These are phyloP conservation scores for Poeciliopsis presidionis DNA, from an alignment of 2,797 vertebrate species.

Conservation along the genomic window DNA sequence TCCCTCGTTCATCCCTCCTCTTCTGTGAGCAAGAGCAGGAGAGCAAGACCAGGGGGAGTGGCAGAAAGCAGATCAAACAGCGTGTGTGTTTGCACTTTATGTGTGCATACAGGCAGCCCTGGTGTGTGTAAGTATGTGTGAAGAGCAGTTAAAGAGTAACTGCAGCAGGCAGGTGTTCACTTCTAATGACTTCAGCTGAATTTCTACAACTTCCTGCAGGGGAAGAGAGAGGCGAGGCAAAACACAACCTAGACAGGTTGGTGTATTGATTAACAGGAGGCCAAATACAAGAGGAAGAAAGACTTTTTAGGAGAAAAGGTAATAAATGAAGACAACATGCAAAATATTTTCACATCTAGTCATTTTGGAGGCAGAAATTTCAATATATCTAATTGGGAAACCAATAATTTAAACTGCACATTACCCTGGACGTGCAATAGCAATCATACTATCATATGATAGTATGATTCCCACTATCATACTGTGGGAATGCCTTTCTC, in stretches of 20 bases:
- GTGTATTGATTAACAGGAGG: slow-evolving; percentile 44
- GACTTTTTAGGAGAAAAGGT: slow-evolving; percentile 30
- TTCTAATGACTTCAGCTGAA: slow-evolving; percentile 73
- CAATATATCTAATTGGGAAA: neutral
- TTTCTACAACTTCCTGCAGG: slow-evolving; percentile 78
- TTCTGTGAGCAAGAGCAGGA: slow-evolving; percentile 52
- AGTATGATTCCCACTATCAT: neutral
- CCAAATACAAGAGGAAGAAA: slow-evolving; percentile 28
- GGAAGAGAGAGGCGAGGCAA: slow-evolving; percentile 67
- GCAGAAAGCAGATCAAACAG: slow-evolving; percentile 83
- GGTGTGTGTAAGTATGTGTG: slow-evolving; percentile 42
- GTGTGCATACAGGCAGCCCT: slow-evolving; percentile 39
- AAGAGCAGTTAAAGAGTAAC: slow-evolving; percentile 79
- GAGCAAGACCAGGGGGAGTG: slow-evolving; percentile 61
- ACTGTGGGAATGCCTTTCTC: neutral
- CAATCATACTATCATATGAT: too few relatives aligned
- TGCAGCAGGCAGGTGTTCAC: slow-evolving; percentile 77
- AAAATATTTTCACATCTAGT: slow-evolving; percentile 1
- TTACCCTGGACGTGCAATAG: neutral
- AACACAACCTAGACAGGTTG: slow-evolving; percentile 64
- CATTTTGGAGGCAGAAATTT: neutral
- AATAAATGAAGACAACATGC: slow-evolving; percentile 3
- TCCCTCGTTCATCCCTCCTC: slow-evolving; percentile 66
- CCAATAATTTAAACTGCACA: neutral
- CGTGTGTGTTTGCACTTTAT: slow-evolving; percentile 28